These are phyloP conservation scores for Cottoperca gobio DNA, from an alignment of 2,797 vertebrate species.

Conservation along the genomic window DNA sequence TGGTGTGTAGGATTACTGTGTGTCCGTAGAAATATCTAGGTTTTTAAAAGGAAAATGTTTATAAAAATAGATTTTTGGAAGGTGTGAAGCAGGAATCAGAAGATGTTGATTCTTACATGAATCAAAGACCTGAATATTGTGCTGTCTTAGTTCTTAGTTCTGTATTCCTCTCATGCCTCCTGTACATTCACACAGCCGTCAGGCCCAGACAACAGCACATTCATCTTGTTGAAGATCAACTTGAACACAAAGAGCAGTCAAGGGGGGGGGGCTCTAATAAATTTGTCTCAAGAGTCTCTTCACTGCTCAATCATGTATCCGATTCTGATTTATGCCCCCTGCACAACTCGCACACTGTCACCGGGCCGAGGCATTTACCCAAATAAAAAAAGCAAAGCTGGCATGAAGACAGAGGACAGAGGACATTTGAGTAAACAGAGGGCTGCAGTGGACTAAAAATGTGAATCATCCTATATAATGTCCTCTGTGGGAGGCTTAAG, in stretches of 20 bases:
- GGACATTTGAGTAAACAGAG: conserved; percentile 36
- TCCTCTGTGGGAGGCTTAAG: conserved; percentile 45
- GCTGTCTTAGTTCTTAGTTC: conserved; percentile 16
- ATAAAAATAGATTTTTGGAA: too few species aligned
- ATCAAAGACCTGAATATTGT: too few species aligned
- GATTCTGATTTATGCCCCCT: conserved; percentile 43
- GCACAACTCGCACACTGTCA: conserved; percentile 19
- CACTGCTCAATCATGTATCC: conserved; percentile 45
- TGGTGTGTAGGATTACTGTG: too few species aligned
- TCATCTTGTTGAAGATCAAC: conserved; percentile 57
- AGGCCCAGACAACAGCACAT: conserved; percentile 56
- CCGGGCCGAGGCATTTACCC: conserved; percentile 14
- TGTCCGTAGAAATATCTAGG: too few species aligned
- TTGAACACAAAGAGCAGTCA: conserved; percentile 51
- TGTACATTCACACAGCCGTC: conserved; percentile 26
- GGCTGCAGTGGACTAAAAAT: conserved; percentile 25
- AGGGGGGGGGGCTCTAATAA: conserved; percentile 24
- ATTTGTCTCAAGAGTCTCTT: conserved; percentile 50
- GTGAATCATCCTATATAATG: conserved; percentile 54
- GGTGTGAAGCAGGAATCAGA: too few species aligned
- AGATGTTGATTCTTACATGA: too few species aligned
- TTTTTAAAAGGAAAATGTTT: too few species aligned
- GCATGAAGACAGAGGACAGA: conserved; percentile 58
- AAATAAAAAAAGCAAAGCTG: conserved; percentile 49
- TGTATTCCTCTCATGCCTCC: conserved; percentile 30